Evolutionary conservation across 2,113 vertebrate genomes (phyloP), one percentile per base, ranked within the genome.

Genomic region (Erythrocebus patas): DNA sequence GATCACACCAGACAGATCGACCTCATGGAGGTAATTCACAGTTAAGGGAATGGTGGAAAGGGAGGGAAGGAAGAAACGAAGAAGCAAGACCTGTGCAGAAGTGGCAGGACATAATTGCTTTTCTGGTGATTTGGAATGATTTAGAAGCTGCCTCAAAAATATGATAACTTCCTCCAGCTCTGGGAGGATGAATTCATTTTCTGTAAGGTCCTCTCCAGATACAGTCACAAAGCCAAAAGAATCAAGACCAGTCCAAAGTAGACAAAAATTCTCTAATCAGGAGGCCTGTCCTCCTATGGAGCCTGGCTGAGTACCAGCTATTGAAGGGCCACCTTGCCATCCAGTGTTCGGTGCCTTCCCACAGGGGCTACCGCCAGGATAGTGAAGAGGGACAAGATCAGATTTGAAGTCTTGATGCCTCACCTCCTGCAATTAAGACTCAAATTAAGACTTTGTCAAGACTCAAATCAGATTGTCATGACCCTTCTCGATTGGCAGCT

Each of bases 361-460:
- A 12, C 17, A 82, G 68, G 40, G 59, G 45, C 27, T 55, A n/a
- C 93, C 78, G 18, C 52, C 70, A 75, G 52, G 0, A 93, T 8
- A 89, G 35, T 61, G 68, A 80, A 73, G 11, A 52, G 40, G 30
- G 38, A 82, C 38, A 85, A 97, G 52, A 93, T 78, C 68, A 66
- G 23, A 40, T 30, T 78, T 91, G 80, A 8, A 96, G 59, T 35
- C 55, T 52, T 85, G 70, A 89, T 84, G 89, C 89, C 55, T 94
- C 95, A 45, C 50, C 73, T 92, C 38, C 89, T 66, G 25, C 70
- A 86, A 91, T 79, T 97, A 75, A 78, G 80, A 83, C 55, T n/a
- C n/a, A n/a, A n/a, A n/a, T n/a, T n/a, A n/a, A n/a, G n/a, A 68
- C 70, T 87, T 30, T 25, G 38, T 66, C 96, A 96, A 93, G 96